Base-by-base conservation (phyloP, 1,140 invertebrate species). In the Acromyrmex heyeri region DNA sequence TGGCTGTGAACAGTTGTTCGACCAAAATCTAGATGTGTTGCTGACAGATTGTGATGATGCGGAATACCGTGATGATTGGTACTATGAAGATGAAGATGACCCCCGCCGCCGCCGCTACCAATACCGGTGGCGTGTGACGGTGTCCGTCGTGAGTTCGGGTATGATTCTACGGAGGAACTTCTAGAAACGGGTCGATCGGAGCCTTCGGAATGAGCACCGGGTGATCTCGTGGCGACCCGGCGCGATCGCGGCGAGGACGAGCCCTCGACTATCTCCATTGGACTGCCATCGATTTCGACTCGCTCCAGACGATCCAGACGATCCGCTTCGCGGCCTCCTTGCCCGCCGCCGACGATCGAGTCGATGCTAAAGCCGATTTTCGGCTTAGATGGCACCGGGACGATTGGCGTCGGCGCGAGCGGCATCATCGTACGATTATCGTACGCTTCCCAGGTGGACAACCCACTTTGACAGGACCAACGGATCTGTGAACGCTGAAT, bases 291-390 rank as follows among this genome's bases (percentile, higher is more conserved):
- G 70, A 94, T 93, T 7, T 93, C 93, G 0, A 94, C 91, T 0
- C 94, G 86, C 38, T 93, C 92, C 89, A 94, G 88, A 86, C 88
- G 90, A 85, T 92, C 91, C 82, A 87, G 67, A 48, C 90, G 82
- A 57, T 91, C 88, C 38, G 85, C 83, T 76, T 88, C 88, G 81
- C 92, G 77, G 85, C 90, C 88, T 78, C 91, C 87, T 79, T 91
- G 88, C 12, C 93, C 95, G 83, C 96, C 96, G 81, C 98, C 98
- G 69, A 99, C 98, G 89, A 99, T 98, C 90, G 98, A 98, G 95
- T 99, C 98, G 93, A 99, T 99, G 92, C 98, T 98, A 93, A 99
- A 99, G 92, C 98, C 98, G 93, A 99, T 97, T 96, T 99, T 99
- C 64, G 98, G 98, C 96, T 98, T 98, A 83, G 97, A 97, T 86